These are phyloP conservation scores for Anastrepha obliqua DNA, from an alignment of 1,140 invertebrate genomes.

Conservation along the genomic window DNA sequence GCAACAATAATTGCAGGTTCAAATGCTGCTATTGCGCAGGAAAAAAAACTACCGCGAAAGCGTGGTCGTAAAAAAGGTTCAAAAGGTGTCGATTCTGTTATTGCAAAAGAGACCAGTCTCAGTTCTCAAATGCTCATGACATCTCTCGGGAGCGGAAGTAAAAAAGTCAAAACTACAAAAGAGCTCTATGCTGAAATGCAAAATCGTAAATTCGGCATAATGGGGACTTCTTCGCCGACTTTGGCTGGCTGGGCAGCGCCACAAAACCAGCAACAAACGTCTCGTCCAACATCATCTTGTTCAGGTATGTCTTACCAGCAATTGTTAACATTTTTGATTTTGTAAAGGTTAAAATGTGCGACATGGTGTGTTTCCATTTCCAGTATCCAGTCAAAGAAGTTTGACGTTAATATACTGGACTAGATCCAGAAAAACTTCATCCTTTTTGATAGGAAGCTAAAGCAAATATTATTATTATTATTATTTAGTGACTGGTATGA, in stretches of 20 bases:
- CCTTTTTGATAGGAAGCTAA: no score
- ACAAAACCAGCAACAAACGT: conserved; percentile 57
- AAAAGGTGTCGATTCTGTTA: conserved; percentile 76
- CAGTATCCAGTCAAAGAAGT: no score
- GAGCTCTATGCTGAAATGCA: conserved; percentile 87
- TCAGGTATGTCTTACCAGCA: conserved; percentile 62
- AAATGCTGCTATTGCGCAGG: not conserved
- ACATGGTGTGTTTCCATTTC: no score
- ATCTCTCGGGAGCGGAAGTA: conserved; percentile 76
- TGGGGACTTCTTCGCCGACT: conserved; percentile 56
- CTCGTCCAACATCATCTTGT: conserved; percentile 66
- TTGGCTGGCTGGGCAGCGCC: conserved; percentile 52
- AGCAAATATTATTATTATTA: no score
- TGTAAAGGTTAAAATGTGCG: not conserved
- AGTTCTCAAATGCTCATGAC: conserved; percentile 65
- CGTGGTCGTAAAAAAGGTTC: conserved; percentile 83
- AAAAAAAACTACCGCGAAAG: conserved; percentile 74
- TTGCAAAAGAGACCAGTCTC: conserved; percentile 67
- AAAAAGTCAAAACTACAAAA: conserved; percentile 89
- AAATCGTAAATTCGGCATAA: conserved; percentile 76
- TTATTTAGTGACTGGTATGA: no score
- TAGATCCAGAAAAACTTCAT: no score
- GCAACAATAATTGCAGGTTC: not conserved
- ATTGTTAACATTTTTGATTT: not conserved
- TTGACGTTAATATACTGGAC: no score